Base-by-base conservation (phyloP, 2,113 vertebrate species). In the Butorides virescens region DNA sequence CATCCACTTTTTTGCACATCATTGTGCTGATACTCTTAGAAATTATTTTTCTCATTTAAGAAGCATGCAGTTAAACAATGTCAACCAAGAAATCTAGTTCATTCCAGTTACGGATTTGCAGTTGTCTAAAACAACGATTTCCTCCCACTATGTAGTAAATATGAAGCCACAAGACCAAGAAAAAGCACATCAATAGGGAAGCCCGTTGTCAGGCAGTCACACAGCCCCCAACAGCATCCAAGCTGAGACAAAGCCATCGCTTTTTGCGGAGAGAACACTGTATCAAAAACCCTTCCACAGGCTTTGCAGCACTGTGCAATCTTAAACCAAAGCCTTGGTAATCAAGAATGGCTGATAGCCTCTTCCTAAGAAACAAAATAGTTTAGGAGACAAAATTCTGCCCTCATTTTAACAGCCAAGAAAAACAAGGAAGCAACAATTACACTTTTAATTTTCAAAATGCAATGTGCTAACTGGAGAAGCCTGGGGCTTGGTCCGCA, bases 11-110 rank as follows among this genome's bases (percentile, higher is more conserved):
- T 36, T 37, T 36, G 52, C 36, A 37, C 65, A 49, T 7, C 50
- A 58, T 58, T 5, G 66, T 59, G 15, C n/a, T 7, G 20, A 1
- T 1, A 5, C 0, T 65, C 58, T 53, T 16, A 2, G 39, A 46
- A 68, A 12, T 1, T 4, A 27, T 1, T 16, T 7, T n/a, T 39
- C 39, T n/a, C 22, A 7, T 36, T 16, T 19, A 27, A 46, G 29
- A 42, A 56, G 20, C 7, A 39, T 7, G 25, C 20, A 61, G 5
- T 25, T 12, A 5, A 73, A 25, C 39, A 39, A 11, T 0, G 2
- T 1, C 72, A 79, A 79, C 82, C 22, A 47, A 5, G 21, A 75
- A 27, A 11, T 0, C 11, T 8, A 37, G 59, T 82, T 73, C 20
- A 29, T 39, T 59, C 23, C 52, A 49, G 18, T 26, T 79, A 26